Evolutionary conservation across 1,140 invertebrate species (phyloP).

Genomic region (Aplysia californica): DNA sequence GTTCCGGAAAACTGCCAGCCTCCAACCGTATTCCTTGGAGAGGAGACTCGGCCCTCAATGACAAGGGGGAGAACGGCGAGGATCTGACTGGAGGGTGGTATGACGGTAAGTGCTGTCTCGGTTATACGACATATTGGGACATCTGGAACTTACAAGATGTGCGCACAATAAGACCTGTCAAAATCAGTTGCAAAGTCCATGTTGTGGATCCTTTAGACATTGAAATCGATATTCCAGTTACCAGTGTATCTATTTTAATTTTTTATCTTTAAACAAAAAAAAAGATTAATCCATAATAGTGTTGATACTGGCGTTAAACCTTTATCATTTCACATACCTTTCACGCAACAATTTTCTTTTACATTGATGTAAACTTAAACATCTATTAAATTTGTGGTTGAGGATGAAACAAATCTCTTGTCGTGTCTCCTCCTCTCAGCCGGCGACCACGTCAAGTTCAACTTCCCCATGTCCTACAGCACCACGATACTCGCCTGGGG

Average conservation of each 20-base stretch:
- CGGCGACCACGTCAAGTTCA: constrained; percentile 77
- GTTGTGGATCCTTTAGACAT: background rate
- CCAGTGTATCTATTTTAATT: background rate
- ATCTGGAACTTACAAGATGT: background rate
- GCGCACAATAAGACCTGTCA: background rate
- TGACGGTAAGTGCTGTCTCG: constrained; percentile 55
- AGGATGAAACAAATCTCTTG: no score
- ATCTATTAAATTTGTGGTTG: no score
- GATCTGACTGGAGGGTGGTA: no score
- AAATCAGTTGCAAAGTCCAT: background rate
- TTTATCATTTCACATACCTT: background rate
- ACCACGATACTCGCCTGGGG: constrained; percentile 75
- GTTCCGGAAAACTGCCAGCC: no score
- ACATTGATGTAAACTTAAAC: no score
- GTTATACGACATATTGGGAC: background rate
- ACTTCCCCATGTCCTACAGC: constrained; percentile 75
- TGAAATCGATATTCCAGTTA: background rate
- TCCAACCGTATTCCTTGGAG: no score
- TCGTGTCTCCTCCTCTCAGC: constrained; percentile 70
- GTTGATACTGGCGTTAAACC: background rate
- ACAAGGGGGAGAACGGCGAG: constrained; percentile 58
- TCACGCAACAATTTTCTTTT: no score
- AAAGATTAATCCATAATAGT: background rate
- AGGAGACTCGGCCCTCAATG: constrained; percentile 65
- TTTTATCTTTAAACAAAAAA: background rate